Base-by-base conservation (phyloP, 2,888 invertebrate genomes). In the Agonopterix alstromeriana region DNA sequence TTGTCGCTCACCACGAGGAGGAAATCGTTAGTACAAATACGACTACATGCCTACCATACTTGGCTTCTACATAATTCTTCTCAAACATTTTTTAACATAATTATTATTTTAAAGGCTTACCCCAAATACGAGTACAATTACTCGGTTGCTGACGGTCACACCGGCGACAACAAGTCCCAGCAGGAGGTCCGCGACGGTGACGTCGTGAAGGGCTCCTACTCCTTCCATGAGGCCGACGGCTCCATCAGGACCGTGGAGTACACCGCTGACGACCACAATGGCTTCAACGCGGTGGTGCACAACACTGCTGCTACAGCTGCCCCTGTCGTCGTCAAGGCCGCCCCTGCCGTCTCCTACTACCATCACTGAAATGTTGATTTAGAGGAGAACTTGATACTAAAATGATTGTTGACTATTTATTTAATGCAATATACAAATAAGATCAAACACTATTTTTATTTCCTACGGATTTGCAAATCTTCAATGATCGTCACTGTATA, bases 141-240 rank as follows among this genome's bases (percentile, higher is more conserved):
- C 79, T 89, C 89, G 27, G 90, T 91, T 1, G 80, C 88, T 55
- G 90, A 91, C 66, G 75, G 83, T 12, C 89, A 90, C 72, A 90
- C 90, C 67, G 90, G 90, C 43, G 91, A 91, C 77, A 81, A 87
- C 73, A 90, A 90, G 76, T 79, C 82, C 52, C 90, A 90, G 70
- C 85, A 89, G 54, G 91, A 91, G 67, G 61, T 66, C 52, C 81
- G 86, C 55, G 90, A 90, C 58, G 90, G 90, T 42, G 90, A 90
- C 58, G 85, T 79, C 1, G 90, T 90, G 55, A 86, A 86, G 67
- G 90, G 90, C 60, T 80, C 83, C 10, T 90, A 90, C 82, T 87
- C 89, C 11, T 73, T 90, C 60, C 82, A 85, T 55, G 90, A 90
- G 65, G 87, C 90, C 45, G 90, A 90, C 64, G 90, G 90, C 64